Conservation (phyloP, 2,797 vertebrate species). For the Acrossocheilus wenchowensis region DNA sequence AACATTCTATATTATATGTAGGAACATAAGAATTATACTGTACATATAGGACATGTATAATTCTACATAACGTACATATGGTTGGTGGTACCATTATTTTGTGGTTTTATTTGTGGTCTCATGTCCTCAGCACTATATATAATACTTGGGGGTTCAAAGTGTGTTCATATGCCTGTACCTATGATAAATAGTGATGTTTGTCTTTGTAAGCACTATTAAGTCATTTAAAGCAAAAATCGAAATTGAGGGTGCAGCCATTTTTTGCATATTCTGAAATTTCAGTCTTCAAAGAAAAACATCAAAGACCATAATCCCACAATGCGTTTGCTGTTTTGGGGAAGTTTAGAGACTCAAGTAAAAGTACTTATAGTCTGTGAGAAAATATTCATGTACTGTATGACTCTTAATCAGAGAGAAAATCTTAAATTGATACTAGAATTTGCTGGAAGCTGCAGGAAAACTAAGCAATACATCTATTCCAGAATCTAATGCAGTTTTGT, state of each 20-base stretch:
- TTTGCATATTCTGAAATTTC: slow-evolving; percentile 63
- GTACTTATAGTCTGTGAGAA: slow-evolving; percentile 50
- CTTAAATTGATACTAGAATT: background rate
- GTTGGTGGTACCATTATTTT: no score
- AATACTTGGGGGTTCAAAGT: background rate
- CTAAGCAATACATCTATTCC: background rate
- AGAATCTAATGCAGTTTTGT: no score
- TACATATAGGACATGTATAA: no score
- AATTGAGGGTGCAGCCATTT: slow-evolving; percentile 58
- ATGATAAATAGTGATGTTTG: background rate
- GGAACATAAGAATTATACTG: no score
- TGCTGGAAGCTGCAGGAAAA: background rate
- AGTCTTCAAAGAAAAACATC: slow-evolving; percentile 66
- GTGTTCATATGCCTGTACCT: background rate
- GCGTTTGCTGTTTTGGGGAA: slow-evolving; percentile 67
- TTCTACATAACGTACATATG: no score
- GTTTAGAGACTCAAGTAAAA: slow-evolving; percentile 46
- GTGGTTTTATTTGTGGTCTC: no score
- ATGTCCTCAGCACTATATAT: no score
- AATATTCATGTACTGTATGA: background rate
- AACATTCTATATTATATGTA: background rate
- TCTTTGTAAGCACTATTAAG: background rate
- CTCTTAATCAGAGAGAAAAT: no score
- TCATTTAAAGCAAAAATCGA: background rate
- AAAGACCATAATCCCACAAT: slow-evolving; percentile 68